Conservation (phyloP, 2,113 vertebrate genomes). For the Actenoides lindsayi region DNA sequence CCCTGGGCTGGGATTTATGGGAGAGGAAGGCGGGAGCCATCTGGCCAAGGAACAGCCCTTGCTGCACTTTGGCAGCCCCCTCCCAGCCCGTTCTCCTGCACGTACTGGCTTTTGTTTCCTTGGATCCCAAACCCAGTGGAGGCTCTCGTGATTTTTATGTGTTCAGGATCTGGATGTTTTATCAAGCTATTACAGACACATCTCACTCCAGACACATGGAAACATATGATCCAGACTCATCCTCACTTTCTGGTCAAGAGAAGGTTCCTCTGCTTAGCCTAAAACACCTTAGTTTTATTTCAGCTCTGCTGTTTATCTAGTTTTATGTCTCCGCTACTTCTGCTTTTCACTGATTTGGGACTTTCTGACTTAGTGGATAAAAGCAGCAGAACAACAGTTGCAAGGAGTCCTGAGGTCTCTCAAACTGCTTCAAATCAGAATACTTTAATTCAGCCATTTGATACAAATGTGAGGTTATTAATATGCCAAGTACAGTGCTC, state of each 20-base stretch:
- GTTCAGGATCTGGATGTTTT: not conserved
- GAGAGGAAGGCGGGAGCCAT: not conserved
- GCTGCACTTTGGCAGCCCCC: not conserved
- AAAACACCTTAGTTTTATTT: not conserved
- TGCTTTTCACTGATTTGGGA: not conserved
- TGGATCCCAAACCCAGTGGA: not conserved
- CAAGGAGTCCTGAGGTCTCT: not conserved
- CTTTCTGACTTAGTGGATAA: not conserved
- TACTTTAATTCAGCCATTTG: not conserved
- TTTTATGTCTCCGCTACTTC: not conserved
- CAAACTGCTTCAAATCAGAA: not conserved
- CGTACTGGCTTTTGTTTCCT: accelerated
- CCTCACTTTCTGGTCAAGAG: not conserved
- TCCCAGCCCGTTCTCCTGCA: not conserved
- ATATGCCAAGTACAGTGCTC: not conserved
- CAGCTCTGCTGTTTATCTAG: not conserved
- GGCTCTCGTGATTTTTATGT: not conserved
- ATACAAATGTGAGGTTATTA: not conserved
- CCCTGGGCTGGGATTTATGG: not conserved
- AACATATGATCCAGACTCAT: not conserved
- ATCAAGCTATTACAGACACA: not conserved
- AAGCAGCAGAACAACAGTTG: not conserved
- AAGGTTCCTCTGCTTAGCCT: not conserved
- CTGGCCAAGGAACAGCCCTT: not conserved
- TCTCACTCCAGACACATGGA: not conserved